Evolutionary conservation across 2,113 vertebrate species (phyloP).

Genomic region (Meleagris gallopavo): DNA sequence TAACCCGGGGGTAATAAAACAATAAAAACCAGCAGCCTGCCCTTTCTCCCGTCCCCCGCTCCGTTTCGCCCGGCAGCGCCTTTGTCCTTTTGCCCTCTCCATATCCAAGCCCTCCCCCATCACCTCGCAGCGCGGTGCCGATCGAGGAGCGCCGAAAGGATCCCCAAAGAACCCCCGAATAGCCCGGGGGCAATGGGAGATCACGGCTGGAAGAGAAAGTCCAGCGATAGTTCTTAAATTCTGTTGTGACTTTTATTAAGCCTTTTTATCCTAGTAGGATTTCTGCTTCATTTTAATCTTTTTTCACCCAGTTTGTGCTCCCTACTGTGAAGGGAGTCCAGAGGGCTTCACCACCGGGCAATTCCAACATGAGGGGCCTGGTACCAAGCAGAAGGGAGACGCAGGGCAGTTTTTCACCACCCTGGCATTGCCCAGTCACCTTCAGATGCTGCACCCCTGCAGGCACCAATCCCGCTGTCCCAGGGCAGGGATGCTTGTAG

Average conservation of each 20-base stretch:
- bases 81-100: not conserved
- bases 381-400: fast-evolving
- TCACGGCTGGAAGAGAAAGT: not conserved
- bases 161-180: fast-evolving
- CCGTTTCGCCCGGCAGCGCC: not conserved
- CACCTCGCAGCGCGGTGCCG: not conserved
- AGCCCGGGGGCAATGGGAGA: not conserved
- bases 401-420: fast-evolving
- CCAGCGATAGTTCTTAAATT: not conserved
- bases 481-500: not conserved
- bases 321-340: fast-evolving
- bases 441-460: fast-evolving
- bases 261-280: not conserved
- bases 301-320: not conserved
- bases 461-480: not conserved
- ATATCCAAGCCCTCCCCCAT: not conserved
- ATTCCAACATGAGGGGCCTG: not conserved
- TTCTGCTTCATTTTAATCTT: not conserved
- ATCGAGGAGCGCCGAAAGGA: not conserved
- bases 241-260: not conserved
- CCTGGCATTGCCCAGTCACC: fast-evolving
- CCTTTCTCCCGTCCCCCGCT: not conserved
- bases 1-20: conserved; percentile 13
- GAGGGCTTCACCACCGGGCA: fast-evolving
- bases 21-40: not conserved